Conservation (phyloP, 2,797 vertebrate species). For the Intellagama lesueurii region DNA sequence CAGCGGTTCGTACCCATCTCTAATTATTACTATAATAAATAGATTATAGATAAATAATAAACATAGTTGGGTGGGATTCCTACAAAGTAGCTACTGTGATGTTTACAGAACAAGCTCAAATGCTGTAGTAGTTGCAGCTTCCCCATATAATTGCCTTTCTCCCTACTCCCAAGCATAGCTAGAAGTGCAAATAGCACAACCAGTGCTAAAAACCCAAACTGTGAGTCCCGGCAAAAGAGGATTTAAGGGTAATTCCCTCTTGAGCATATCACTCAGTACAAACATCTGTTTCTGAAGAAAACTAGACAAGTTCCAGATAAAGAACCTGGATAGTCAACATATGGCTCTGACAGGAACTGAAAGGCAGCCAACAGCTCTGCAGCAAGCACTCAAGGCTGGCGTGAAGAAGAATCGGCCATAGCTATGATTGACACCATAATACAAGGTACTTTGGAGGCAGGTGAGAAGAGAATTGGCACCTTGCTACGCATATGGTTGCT, state of each 20-base stretch:
- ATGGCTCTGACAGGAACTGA: constrained; percentile 42
- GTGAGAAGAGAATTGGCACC: constrained; percentile 3
- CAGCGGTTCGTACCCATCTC: too few relatives aligned
- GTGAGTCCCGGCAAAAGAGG: constrained; percentile 16
- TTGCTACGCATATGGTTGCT: background rate
- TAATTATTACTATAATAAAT: background rate
- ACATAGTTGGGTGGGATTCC: background rate
- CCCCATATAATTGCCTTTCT: too few relatives aligned
- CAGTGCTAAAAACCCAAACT: background rate
- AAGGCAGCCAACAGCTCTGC: constrained; percentile 27
- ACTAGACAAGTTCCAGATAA: constrained; percentile 30
- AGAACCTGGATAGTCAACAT: constrained; percentile 41
- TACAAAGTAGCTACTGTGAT: background rate
- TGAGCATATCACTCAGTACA: constrained; percentile 41
- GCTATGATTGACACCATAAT: constrained; percentile 3
- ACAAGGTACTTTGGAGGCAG: background rate
- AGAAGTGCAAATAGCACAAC: background rate
- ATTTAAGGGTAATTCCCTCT: constrained; percentile 32
- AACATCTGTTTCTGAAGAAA: constrained; percentile 65
- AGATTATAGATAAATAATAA: background rate
- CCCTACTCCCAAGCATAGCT: too few relatives aligned
- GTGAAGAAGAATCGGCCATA: background rate
- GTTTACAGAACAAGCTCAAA: background rate
- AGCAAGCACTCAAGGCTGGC: background rate
- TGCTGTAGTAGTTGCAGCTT: background rate